Percentiles rank a stretch among this genome's conserved stretches.
These are phyloP conservation scores for Himalopsyche phryganea DNA, from an alignment of 1,140 invertebrate genomes.

Conservation along the genomic window DNA sequence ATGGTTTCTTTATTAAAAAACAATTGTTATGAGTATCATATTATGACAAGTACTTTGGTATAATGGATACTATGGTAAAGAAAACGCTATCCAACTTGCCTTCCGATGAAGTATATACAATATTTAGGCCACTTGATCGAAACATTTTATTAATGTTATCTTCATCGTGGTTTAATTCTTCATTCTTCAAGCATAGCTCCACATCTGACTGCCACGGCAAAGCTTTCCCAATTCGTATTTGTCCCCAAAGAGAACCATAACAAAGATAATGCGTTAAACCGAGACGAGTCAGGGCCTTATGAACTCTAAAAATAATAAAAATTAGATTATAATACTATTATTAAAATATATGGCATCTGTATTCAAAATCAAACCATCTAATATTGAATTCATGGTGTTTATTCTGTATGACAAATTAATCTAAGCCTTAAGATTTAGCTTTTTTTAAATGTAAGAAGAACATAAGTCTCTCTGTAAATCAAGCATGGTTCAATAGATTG, in stretches of 20 bases:
- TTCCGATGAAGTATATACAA: conserved; percentile 17
- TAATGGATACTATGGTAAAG: too few relatives aligned
- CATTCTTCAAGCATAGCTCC: conserved; percentile 38
- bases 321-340: not conserved
- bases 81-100: too few relatives aligned
- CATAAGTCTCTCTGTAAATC: too few relatives aligned
- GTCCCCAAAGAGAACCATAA: conserved; percentile 43
- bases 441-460: too few relatives aligned
- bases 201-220: conserved; percentile 43
- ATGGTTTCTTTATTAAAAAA: too few relatives aligned
- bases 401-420: too few relatives aligned
- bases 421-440: too few relatives aligned
- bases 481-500: too few relatives aligned
- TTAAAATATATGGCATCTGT: not conserved
- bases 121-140: conserved; percentile 20
- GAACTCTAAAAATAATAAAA: conserved; percentile 32
- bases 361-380: too few relatives aligned
- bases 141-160: conserved; percentile 42
- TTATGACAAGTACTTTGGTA: too few relatives aligned
- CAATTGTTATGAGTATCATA: too few relatives aligned
- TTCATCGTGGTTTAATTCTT: conserved; percentile 42
- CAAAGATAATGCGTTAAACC: conserved; percentile 44
- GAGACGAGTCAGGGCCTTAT: conserved; percentile 40
- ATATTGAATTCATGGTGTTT: too few relatives aligned
- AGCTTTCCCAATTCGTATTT: conserved; percentile 42